phyloP scores from a whole-genome alignment of 2,888 invertebrate genomes.

The Scaptodrosophila latifasciaeformis region DNA sequence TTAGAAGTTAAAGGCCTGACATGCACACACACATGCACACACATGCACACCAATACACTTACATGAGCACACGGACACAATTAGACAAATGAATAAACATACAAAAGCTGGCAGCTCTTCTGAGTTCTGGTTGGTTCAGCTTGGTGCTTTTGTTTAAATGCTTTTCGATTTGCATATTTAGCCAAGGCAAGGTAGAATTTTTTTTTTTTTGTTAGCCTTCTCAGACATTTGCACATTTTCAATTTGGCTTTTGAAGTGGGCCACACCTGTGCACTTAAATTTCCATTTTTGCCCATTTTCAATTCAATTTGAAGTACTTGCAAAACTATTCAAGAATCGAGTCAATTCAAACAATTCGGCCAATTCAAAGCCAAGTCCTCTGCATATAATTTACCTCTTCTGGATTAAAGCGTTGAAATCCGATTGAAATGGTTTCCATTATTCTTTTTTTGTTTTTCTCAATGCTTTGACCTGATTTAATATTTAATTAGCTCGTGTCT shows the following conservation, averaged over 20 bases:
- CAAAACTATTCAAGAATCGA: background rate
- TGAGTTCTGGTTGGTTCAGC: too few relatives aligned
- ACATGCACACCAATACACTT: background rate
- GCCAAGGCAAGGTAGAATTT: background rate
- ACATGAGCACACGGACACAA: background rate
- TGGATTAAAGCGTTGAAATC: background rate
- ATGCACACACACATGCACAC: constrained; percentile 4
- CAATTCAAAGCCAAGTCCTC: background rate
- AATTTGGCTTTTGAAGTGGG: background rate
- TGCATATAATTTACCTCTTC: background rate
- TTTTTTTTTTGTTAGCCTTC: background rate
- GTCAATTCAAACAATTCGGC: too few relatives aligned
- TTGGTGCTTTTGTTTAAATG: background rate
- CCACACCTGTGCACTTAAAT: background rate
- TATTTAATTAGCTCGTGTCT: constrained; percentile 4
- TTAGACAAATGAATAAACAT: constrained; percentile 2
- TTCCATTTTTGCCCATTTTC: background rate
- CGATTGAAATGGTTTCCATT: too few relatives aligned
- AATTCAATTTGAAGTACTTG: background rate
- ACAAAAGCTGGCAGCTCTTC: background rate
- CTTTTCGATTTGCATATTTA: background rate
- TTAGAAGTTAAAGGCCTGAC: constrained; percentile 44
- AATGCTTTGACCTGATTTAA: constrained; percentile 7
- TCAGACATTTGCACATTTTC: background rate
- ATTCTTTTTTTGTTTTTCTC: too few relatives aligned